Evolutionary conservation across 2,113 vertebrate species (phyloP).

Genomic region (Clarias batrachus): DNA sequence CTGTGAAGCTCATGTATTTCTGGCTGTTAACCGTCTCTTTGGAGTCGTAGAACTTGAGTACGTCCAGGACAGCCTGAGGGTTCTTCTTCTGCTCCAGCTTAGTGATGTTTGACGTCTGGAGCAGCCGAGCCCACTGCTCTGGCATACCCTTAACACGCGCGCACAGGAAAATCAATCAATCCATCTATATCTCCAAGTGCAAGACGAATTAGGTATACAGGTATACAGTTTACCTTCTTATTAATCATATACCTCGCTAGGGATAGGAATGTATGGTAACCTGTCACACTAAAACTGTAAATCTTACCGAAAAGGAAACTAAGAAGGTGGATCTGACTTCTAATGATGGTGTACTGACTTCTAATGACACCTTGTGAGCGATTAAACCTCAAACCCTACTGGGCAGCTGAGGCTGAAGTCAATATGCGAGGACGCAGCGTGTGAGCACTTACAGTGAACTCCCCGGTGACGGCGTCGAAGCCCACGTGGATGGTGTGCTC

Average conservation of each 20-base stretch:
- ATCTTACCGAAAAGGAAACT: neutral
- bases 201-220: too few species aligned
- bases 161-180: slow-evolving; percentile 7
- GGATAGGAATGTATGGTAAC: neutral
- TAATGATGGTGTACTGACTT: neutral
- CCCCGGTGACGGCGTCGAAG: slow-evolving; percentile 93
- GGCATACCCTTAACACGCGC: slow-evolving; percentile 85
- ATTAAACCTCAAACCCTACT: neutral
- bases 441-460: slow-evolving; percentile 87
- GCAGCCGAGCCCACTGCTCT: slow-evolving; percentile 91
- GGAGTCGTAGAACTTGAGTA: slow-evolving; percentile 94
- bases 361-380: too few species aligned
- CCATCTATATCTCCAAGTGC: too few species aligned
- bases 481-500: slow-evolving; percentile 97
- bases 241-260: neutral
- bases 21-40: slow-evolving; percentile 93
- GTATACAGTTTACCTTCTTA: neutral
- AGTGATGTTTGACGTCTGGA: slow-evolving; percentile 96
- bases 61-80: slow-evolving; percentile 91
- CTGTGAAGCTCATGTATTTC: slow-evolving; percentile 99
- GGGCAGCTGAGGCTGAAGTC: neutral
- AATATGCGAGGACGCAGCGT: neutral
- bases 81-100: slow-evolving; percentile 98
- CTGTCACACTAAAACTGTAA: neutral
- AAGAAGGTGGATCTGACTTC: neutral